phyloP scores from a whole-genome alignment of 2,888 invertebrate species.

The Pristionchus entomophagus region DNA sequence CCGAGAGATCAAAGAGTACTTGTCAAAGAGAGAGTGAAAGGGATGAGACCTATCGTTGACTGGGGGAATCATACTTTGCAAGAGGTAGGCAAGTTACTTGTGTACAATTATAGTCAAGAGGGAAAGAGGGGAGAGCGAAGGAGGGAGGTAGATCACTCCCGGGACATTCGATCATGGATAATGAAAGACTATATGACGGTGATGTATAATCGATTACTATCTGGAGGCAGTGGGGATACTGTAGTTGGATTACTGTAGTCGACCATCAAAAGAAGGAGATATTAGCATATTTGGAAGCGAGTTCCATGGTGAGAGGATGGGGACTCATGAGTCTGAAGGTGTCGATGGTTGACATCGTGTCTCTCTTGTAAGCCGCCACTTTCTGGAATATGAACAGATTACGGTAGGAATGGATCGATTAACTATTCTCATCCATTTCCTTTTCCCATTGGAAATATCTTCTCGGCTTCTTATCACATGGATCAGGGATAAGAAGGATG shows the following conservation, averaged over 20 bases:
- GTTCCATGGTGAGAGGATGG: constrained; percentile 75
- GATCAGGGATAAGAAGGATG: constrained; percentile 46
- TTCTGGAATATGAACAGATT: constrained; percentile 60
- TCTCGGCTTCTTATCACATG: constrained; percentile 50
- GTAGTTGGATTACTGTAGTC: constrained; percentile 8
- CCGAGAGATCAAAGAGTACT: constrained; percentile 34
- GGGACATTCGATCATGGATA: not conserved
- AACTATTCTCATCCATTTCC: constrained; percentile 49
- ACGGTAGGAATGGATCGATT: constrained; percentile 59
- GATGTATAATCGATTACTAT: constrained; percentile 12
- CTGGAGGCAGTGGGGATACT: constrained; percentile 8
- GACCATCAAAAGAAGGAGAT: constrained; percentile 63
- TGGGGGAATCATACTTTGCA: not conserved
- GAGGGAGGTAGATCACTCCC: not conserved
- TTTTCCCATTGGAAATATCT: constrained; percentile 57
- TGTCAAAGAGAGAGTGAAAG: not conserved
- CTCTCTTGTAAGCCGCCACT: constrained; percentile 75
- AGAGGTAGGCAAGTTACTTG: constrained; percentile 9
- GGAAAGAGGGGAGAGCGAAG: not conserved
- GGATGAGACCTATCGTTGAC: constrained; percentile 33
- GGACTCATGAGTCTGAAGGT: constrained; percentile 74
- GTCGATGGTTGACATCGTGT: constrained; percentile 74
- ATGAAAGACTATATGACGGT: not conserved
- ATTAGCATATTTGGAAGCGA: constrained; percentile 72
- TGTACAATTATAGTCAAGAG: not conserved